Base-by-base conservation (phyloP, 2,888 invertebrate species). In the Cryptophagus acutangulus region DNA sequence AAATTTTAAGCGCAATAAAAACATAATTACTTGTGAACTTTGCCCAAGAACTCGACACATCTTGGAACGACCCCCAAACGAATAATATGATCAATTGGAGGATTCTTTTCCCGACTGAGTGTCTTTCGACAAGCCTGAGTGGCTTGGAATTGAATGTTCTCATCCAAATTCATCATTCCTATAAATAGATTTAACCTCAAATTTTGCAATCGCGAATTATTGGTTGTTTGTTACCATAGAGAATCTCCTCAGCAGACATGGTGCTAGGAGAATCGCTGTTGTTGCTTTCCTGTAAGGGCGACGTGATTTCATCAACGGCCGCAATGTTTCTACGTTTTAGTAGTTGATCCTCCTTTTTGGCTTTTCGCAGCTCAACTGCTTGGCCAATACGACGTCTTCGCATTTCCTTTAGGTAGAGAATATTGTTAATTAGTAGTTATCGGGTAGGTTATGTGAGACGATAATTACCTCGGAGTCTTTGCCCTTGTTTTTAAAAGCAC, bases 311-410 rank as follows among this genome's bases (percentile, higher is more conserved):
- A 10, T 74, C 77, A 2, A 70, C 71, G 1, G 77, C 70, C 0
- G 76, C 77, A 52, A 95, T 77, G 54, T 95, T 94, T 40, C 96
- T 76, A 13, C 91, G 75, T 69, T 99, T 99, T 38, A 87, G 78
- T 25, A 97, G 72, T 63, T 94, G 93, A 56, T 96, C 94, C 67
- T 96, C 94, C 54, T 95, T 87, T 40, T 87, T 87, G 12, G 89
- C 86, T 72, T 96, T 96, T 10, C 97, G 79, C 18, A 99, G 74
- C 53, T 95, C 90, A 2, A 97, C 83, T 2, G 87, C 87, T 33
- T 88, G 82, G 67, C 95, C 94, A 43, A 81, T 87, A 40, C 97
- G 79, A 50, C 93, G 82, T 48, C 92, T 79, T 34, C 96, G 82
- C 66, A 94, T 83, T 55, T 92, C 91, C 90, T 90, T 46, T 30